These are phyloP conservation scores for Drosophila affinis DNA, from an alignment of 2,888 invertebrate species.

Conservation along the genomic window DNA sequence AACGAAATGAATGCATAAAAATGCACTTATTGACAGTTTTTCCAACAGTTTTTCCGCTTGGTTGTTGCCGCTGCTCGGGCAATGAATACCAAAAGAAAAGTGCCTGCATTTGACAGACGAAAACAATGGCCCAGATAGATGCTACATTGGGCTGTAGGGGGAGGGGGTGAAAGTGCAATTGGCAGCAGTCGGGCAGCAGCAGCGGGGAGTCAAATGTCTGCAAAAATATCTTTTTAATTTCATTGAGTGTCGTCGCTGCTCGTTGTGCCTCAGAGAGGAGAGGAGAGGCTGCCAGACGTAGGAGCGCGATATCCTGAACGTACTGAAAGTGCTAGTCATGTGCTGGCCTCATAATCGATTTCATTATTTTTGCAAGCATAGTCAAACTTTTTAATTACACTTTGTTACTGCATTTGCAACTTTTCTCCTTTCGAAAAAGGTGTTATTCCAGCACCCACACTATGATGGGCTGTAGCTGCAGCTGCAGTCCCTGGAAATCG, in stretches of 20 bases:
- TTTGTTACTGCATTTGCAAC: constrained; percentile 57
- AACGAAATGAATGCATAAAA: constrained; percentile 67
- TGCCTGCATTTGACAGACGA: constrained; percentile 60
- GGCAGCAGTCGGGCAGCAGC: constrained; percentile 55
- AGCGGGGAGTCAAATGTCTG: constrained; percentile 34
- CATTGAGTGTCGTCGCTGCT: constrained; percentile 49
- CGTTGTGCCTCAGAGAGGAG: background rate
- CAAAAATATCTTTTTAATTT: constrained; percentile 56
- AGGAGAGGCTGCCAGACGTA: background rate
- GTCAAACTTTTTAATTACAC: constrained; percentile 74
- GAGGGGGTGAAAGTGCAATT: constrained; percentile 26
- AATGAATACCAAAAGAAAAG: constrained; percentile 46
- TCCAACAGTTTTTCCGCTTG: constrained; percentile 32
- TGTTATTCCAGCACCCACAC: constrained; percentile 43
- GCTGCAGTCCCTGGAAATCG: constrained; percentile 13
- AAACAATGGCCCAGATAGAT: constrained; percentile 54
- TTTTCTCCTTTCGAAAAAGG: constrained; percentile 52
- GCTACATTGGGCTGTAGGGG: background rate
- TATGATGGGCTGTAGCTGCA: constrained; percentile 2
- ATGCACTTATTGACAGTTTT: constrained; percentile 71
- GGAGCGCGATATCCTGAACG: too few species aligned
- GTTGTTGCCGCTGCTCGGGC: constrained; percentile 46
- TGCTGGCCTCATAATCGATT: constrained; percentile 69
- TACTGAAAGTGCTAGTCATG: constrained; percentile 17
- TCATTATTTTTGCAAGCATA: constrained; percentile 67